A percentile compares a stretch with the other conserved stretches of the same genome.
Evolutionary conservation across 1,140 invertebrate species (phyloP).

Genomic region (Rhagoletis pomonella): DNA sequence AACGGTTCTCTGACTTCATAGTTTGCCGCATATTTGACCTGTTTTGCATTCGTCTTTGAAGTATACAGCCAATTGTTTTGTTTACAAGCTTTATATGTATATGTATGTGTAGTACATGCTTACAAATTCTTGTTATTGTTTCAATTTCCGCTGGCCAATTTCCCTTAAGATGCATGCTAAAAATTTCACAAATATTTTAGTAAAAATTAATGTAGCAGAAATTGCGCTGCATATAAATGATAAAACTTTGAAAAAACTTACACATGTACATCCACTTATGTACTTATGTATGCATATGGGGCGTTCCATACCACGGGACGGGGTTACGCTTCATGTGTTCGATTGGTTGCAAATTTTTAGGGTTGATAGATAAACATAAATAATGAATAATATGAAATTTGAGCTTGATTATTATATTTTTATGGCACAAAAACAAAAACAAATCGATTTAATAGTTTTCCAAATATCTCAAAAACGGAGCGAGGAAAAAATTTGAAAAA

Average conservation of each 20-base stretch:
- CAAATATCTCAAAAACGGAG: too few relatives aligned
- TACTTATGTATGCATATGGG: too few relatives aligned
- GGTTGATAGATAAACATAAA: too few relatives aligned
- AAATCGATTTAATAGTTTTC: too few relatives aligned
- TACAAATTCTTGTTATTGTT: conserved; percentile 6
- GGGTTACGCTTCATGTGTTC: too few relatives aligned
- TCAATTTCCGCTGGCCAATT: conserved; percentile 28
- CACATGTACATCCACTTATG: neutral
- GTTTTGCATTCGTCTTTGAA: too few relatives aligned
- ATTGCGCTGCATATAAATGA: conserved; percentile 43
- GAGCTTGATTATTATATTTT: too few relatives aligned
- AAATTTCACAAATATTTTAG: neutral
- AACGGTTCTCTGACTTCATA: neutral
- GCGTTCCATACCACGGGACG: too few relatives aligned
- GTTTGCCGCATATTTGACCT: neutral
- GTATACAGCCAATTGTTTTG: neutral
- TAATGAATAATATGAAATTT: too few relatives aligned
- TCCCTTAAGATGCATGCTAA: neutral
- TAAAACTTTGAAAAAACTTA: conserved; percentile 17
- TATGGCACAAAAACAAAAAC: too few relatives aligned
- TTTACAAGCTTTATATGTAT: neutral
- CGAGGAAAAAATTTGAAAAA: too few relatives aligned
- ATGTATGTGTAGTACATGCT: neutral
- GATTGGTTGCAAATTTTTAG: too few relatives aligned
- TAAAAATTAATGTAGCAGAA: conserved; percentile 48